Evolutionary conservation across 1,140 invertebrate genomes (phyloP), one percentile per base, ranked within the genome.

Genomic region (Drosophila hydei): DNA sequence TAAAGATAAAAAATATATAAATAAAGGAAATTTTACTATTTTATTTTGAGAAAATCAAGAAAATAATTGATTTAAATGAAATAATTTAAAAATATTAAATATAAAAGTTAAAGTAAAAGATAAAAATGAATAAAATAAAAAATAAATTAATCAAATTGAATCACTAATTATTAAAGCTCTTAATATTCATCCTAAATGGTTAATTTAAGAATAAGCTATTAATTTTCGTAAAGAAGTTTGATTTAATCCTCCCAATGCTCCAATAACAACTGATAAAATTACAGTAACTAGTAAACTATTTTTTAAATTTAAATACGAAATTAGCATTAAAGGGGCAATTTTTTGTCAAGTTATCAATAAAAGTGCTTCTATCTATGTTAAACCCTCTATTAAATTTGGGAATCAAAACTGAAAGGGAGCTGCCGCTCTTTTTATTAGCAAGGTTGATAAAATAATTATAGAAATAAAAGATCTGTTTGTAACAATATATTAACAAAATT

Each of bases 321-420:
- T 91, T 88, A 91, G 90, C 72, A 81, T 92, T 43, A 92, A 87
- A 4, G 92, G 92, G 1, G 92, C 88, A 92, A 93, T 92, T 92
- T 93, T 93, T 93, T 93, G 92, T 90, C 92, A 93, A 4, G 92
- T 92, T 85, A 92, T 79, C 89, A 93, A 75, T 78, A 92, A 84
- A 72, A 93, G 65, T 23, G 70, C 73, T 77, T 92, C 92, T 62
- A 89, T 71, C 92, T 92, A 92, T 50, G 63, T 75, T 81, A 92
- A 54, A 6, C 91, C 88, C 81, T 92, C 91, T 36, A 92, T 90
- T 75, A 93, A 90, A 90, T 92, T 92, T 14, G 92, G 92, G 1
- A 92, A 93, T 91, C 92, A 93, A 73, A 92, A 92, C 91, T 93
- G 90, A 62, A 93, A 93, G 0, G 92, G 92, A 8, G 88, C 90